A percentile compares a stretch with the other conserved stretches of the same genome.
phyloP scores from a whole-genome alignment of 2,888 invertebrate genomes.

The Oxycera nigricornis region DNA sequence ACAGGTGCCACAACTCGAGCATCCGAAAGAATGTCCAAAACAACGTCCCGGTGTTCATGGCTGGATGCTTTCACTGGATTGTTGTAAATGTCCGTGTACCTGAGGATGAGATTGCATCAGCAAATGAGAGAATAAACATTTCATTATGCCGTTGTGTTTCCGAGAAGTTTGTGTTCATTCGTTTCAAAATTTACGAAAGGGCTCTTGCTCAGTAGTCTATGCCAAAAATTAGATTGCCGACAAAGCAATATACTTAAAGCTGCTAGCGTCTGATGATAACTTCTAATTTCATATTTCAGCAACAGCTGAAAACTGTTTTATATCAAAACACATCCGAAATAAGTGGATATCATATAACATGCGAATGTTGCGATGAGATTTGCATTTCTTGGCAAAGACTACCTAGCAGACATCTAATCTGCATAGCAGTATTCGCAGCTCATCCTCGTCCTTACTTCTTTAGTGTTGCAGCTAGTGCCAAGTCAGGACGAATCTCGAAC shows the following conservation, averaged over 20 bases:
- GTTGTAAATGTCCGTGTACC: constrained; percentile 67
- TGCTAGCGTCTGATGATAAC: neutral
- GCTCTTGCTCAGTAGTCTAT: neutral
- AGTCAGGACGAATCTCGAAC: constrained; percentile 77
- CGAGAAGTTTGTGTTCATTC: neutral
- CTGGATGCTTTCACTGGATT: constrained; percentile 65
- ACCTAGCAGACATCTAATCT: neutral
- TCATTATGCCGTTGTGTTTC: constrained; percentile 9
- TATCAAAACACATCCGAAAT: neutral
- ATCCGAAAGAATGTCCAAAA: constrained; percentile 89
- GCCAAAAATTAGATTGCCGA: neutral
- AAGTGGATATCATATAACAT: too few species aligned
- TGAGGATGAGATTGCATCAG: constrained; percentile 50
- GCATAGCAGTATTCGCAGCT: neutral
- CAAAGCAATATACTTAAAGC: neutral
- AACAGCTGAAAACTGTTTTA: too few species aligned
- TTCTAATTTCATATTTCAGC: too few species aligned
- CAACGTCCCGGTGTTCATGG: constrained; percentile 74
- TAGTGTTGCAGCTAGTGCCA: constrained; percentile 69
- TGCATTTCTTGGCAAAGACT: constrained; percentile 12
- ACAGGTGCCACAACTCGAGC: constrained; percentile 85
- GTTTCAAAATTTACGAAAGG: neutral
- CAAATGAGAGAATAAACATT: constrained; percentile 26
- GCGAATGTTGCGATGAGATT: too few species aligned
- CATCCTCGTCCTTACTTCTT: constrained; percentile 64